These are phyloP conservation scores for Silurus aristotelis DNA, from an alignment of 2,797 vertebrate genomes.

Conservation along the genomic window DNA sequence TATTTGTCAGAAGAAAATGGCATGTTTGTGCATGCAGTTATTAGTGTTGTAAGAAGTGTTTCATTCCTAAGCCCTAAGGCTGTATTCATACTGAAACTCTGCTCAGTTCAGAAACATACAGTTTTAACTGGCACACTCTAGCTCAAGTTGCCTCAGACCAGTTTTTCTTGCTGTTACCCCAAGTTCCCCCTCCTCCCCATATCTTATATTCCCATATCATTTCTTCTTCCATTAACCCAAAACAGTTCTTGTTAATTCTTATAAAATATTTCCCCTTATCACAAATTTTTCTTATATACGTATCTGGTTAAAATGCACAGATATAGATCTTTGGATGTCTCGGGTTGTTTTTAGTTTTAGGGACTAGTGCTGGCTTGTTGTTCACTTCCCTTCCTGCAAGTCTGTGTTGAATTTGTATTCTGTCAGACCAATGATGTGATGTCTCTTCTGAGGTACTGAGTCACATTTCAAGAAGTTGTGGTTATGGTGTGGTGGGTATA, in stretches of 20 bases:
- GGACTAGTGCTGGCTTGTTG: background rate
- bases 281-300: background rate
- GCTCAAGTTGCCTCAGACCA: slow-evolving; percentile 39
- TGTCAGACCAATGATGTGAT: slow-evolving; percentile 35
- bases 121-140: slow-evolving; percentile 46
- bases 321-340: background rate
- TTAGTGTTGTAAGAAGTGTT: background rate
- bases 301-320: background rate
- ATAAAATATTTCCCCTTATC: background rate
- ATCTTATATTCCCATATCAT: slow-evolving; percentile 1
- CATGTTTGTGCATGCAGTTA: background rate
- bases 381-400: background rate
- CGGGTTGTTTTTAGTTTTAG: background rate
- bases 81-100: slow-evolving; percentile 4
- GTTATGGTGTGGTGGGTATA: slow-evolving; percentile 20
- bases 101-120: slow-evolving; percentile 17
- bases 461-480: slow-evolving; percentile 25
- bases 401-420: slow-evolving; percentile 22
- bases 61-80: slow-evolving; percentile 4
- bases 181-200: slow-evolving; percentile 21
- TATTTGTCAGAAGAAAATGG: slow-evolving; percentile 6
- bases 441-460: slow-evolving; percentile 34
- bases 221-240: slow-evolving; percentile 19
- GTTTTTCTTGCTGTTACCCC: slow-evolving; percentile 30
- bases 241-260: background rate